A percentile compares a stretch with the other conserved stretches of the same genome.
Conservation (phyloP, 2,888 invertebrate genomes). For the Cosmia trapezina region DNA sequence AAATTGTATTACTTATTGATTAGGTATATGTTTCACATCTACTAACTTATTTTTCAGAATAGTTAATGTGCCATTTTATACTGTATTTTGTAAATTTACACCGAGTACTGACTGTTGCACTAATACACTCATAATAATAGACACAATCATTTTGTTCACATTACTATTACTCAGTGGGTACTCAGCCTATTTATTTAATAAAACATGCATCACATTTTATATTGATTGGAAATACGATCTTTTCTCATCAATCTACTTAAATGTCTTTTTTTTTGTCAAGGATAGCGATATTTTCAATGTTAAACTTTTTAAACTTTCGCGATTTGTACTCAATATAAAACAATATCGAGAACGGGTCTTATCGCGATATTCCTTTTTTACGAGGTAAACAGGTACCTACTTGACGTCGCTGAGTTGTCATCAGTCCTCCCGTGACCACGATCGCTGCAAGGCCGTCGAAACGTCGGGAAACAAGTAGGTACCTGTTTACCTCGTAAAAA, state of each 20-base stretch:
- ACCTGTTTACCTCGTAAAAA: too few relatives aligned
- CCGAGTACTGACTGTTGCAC: slow-evolving; percentile 61
- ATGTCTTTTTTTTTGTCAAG: slow-evolving; percentile 17
- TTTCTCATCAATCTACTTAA: slow-evolving; percentile 32
- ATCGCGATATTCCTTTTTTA: too few relatives aligned
- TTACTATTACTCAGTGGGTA: slow-evolving; percentile 39
- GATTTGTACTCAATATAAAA: too few relatives aligned
- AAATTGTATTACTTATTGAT: slow-evolving; percentile 70
- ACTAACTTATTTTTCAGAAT: slow-evolving; percentile 82
- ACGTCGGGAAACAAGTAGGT: too few relatives aligned
- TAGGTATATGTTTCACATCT: slow-evolving; percentile 71
- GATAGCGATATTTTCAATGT: slow-evolving; percentile 18
- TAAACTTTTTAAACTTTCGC: too few relatives aligned
- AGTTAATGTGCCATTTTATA: slow-evolving; percentile 85
- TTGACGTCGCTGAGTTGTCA: too few relatives aligned
- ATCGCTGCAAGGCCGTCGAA: too few relatives aligned
- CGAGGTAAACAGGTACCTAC: too few relatives aligned
- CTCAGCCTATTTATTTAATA: slow-evolving; percentile 39
- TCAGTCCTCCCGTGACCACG: too few relatives aligned
- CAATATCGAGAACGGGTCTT: too few relatives aligned
- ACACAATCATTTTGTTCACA: slow-evolving; percentile 43
- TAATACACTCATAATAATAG: slow-evolving; percentile 43
- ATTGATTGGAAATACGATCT: slow-evolving; percentile 45
- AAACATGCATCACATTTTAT: slow-evolving; percentile 58
- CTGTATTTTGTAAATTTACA: slow-evolving; percentile 69